Conservation (phyloP, 2,888 invertebrate genomes). For the Dioctria linearis region DNA sequence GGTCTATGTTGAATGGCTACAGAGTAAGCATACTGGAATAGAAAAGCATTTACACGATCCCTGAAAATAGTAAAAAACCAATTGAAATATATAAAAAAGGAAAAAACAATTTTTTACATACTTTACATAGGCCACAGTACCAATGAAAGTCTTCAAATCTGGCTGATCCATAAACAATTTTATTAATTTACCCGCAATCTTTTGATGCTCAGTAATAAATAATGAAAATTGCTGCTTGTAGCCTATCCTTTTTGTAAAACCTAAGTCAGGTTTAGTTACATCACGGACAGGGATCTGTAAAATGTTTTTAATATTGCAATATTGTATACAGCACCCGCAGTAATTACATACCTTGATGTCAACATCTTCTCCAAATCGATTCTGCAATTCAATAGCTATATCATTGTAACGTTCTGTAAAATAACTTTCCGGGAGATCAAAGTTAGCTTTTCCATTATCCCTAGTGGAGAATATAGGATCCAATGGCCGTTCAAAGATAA, state of each 20-base stretch:
- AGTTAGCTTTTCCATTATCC: conserved; percentile 66
- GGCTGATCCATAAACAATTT: conserved; percentile 78
- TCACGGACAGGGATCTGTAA: conserved; percentile 66
- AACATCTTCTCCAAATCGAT: conserved; percentile 66
- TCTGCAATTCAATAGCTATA: conserved; percentile 64
- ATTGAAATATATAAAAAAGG: not conserved
- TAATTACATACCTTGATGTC: conserved; percentile 61
- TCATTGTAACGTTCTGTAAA: conserved; percentile 65
- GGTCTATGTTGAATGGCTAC: conserved; percentile 80
- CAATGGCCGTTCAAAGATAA: conserved; percentile 68
- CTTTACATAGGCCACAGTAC: conserved; percentile 78
- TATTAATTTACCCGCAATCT: conserved; percentile 80
- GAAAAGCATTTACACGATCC: conserved; percentile 82
- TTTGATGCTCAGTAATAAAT: conserved; percentile 81
- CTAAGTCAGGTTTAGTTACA: conserved; percentile 65
- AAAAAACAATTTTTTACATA: conserved; percentile 47
- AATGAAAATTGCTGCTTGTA: conserved; percentile 76
- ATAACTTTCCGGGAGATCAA: conserved; percentile 68
- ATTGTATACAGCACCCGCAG: not conserved
- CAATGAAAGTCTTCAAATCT: conserved; percentile 77
- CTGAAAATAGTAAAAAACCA: conserved; percentile 68
- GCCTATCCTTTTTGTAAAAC: conserved; percentile 64
- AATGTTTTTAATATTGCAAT: not conserved
- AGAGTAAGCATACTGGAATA: conserved; percentile 85
- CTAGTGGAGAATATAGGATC: conserved; percentile 68